These are phyloP conservation scores for Jordanella pulchra DNA, from an alignment of 2,797 vertebrate species.

Conservation along the genomic window DNA sequence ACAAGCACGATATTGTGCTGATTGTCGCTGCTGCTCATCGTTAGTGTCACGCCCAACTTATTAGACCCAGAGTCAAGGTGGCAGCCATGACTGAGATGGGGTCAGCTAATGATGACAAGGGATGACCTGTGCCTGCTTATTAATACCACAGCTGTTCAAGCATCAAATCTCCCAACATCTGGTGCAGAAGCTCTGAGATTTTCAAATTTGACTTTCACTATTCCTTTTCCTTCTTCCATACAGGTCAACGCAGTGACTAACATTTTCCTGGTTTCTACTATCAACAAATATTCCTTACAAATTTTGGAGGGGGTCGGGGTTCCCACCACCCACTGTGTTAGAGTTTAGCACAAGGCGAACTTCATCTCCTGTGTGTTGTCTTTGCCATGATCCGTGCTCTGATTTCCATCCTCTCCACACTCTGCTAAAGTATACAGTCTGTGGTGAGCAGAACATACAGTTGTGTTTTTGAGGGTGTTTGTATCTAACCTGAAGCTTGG, in stretches of 20 bases:
- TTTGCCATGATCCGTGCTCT: constrained; percentile 50
- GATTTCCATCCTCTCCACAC: constrained; percentile 55
- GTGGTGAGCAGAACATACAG: constrained; percentile 46
- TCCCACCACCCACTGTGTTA: constrained; percentile 59
- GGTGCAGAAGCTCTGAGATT: constrained; percentile 23
- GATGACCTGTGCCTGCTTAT: constrained; percentile 56
- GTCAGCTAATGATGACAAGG: constrained; percentile 73
- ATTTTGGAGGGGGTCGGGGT: constrained; percentile 16
- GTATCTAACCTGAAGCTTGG: constrained; percentile 26
- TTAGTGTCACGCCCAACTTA: constrained; percentile 70
- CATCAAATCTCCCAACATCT: constrained; percentile 47
- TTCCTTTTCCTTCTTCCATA: not conserved
- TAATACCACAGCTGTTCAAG: constrained; percentile 60
- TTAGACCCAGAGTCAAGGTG: constrained; percentile 53
- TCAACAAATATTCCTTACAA: constrained; percentile 45
- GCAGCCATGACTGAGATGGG: constrained; percentile 69
- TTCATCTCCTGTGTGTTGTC: constrained; percentile 50
- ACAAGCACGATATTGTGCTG: constrained; percentile 26
- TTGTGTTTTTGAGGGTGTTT: constrained; percentile 20
- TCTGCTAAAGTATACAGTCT: constrained; percentile 55
- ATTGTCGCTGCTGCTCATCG: constrained; percentile 71
- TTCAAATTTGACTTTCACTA: constrained; percentile 14
- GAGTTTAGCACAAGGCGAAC: constrained; percentile 49
- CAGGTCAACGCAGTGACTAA: constrained; percentile 19
- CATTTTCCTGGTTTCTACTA: constrained; percentile 35